phyloP scores from a whole-genome alignment of 2,888 invertebrate genomes.

The Ceriagrion tenellum region DNA sequence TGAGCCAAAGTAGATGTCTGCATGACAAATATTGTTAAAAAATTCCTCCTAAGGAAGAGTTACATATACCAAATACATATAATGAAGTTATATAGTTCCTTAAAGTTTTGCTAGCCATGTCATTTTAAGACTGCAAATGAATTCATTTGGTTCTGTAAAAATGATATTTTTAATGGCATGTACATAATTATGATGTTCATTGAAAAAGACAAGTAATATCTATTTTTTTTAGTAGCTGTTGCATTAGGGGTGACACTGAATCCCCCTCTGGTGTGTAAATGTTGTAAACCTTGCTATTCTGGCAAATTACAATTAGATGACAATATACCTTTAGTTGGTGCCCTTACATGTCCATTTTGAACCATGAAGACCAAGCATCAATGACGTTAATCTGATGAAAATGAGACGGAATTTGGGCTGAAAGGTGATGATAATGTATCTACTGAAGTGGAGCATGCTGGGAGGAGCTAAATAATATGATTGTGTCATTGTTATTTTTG shows the following conservation, averaged over 20 bases:
- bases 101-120: conserved; percentile 51
- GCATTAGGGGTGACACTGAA: conserved; percentile 19
- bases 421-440: background rate
- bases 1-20: conserved; percentile 43
- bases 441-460: background rate
- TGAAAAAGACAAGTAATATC: conserved; percentile 15
- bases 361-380: background rate
- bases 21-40: conserved; percentile 35
- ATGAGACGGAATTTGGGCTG: background rate
- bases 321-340: conserved; percentile 46
- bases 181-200: background rate
- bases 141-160: conserved; percentile 52
- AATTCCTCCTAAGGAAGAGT: conserved; percentile 25
- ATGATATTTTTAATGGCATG: conserved; percentile 52
- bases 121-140: conserved; percentile 58
- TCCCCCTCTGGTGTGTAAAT: conserved; percentile 21
- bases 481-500: background rate
- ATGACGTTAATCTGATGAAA: too few relatives aligned
- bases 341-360: background rate
- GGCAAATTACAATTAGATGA: conserved; percentile 56
- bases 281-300: conserved; percentile 39
- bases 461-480: background rate
- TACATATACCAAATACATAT: conserved; percentile 49
- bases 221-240: conserved; percentile 53
- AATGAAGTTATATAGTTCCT: conserved; percentile 55